Percentiles rank a stretch among this genome's conserved stretches.
Conservation (phyloP, 2,797 vertebrate species). For the Silurus aristotelis region DNA sequence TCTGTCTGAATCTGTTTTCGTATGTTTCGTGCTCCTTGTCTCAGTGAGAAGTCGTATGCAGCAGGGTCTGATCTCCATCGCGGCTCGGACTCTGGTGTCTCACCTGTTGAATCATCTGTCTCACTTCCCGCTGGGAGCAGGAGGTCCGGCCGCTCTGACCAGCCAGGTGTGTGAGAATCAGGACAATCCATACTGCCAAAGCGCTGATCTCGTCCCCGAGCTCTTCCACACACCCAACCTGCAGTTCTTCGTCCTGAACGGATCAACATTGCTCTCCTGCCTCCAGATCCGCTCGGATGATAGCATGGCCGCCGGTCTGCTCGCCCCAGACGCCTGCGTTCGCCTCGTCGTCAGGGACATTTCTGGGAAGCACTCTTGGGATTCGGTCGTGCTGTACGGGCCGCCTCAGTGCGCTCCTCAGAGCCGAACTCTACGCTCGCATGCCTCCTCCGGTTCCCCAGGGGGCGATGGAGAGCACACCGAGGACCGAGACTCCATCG, state of each 20-base stretch:
- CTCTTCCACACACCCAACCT: conserved; percentile 97
- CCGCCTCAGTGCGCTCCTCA: conserved; percentile 79
- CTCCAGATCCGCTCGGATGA: conserved; percentile 92
- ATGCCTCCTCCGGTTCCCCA: conserved; percentile 45
- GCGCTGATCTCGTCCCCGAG: conserved; percentile 90
- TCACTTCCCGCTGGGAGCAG: conserved; percentile 93
- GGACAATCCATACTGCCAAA: conserved; percentile 94
- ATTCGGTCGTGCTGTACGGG: conserved; percentile 93
- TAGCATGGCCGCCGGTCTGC: conserved; percentile 90
- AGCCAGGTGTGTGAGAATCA: conserved; percentile 98
- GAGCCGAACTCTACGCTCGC: conserved; percentile 62
- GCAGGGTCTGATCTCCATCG: conserved; percentile 93
- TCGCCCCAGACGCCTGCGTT: conserved; percentile 88
- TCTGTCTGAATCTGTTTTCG: neutral
- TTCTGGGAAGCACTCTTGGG: conserved; percentile 97
- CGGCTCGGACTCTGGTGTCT: conserved; percentile 94
- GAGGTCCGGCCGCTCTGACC: conserved; percentile 94
- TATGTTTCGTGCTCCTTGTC: neutral
- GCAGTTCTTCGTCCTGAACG: conserved; percentile 94
- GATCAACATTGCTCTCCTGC: conserved; percentile 91
- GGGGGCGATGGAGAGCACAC: conserved; percentile 9
- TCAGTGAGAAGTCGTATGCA: conserved; percentile 93
- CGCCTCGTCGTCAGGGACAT: conserved; percentile 94
- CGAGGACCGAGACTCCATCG: conserved; percentile 20
- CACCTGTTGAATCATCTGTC: conserved; percentile 97